phyloP scores from a whole-genome alignment of 2,113 vertebrate genomes.

The Anhinga anhinga region DNA sequence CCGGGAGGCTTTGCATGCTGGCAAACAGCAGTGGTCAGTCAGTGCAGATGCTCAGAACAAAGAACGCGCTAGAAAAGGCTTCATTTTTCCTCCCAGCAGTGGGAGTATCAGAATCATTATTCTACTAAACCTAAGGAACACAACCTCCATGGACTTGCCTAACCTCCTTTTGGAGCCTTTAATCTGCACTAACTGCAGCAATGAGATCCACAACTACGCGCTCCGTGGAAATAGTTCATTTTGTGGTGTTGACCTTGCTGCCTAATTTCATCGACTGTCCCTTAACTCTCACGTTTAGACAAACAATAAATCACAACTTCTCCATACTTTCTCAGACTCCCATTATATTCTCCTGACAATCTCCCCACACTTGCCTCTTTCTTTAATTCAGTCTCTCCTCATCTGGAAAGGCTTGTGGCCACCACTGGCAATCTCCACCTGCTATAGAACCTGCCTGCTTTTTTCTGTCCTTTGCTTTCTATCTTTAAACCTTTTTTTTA shows the following conservation, averaged over 20 bases:
- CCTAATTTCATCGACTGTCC: not conserved
- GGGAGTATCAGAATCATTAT: not conserved
- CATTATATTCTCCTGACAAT: not conserved
- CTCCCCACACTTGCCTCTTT: not conserved
- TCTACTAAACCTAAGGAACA: not conserved
- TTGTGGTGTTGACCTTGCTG: not conserved
- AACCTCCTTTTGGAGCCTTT: not conserved
- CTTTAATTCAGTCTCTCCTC: not conserved
- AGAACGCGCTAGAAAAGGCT: not conserved
- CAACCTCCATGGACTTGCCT: not conserved
- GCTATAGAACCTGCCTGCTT: not conserved
- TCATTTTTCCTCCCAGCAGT: not conserved
- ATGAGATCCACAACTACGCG: rapidly evolving
- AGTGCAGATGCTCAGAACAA: not conserved
- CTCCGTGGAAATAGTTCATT: too few relatives aligned
- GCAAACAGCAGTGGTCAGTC: not conserved
- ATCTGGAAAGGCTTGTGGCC: not conserved
- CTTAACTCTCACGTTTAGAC: not conserved
- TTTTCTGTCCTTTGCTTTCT: not conserved
- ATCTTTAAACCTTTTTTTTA: not conserved
- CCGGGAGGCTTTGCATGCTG: not conserved
- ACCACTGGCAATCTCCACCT: not conserved
- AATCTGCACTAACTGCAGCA: not conserved
- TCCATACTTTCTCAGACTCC: not conserved
- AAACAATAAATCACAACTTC: not conserved